A percentile compares a stretch with the other conserved stretches of the same genome.
These are phyloP conservation scores for Okamejei kenojei DNA, from an alignment of 2,797 vertebrate species.

Conservation along the genomic window DNA sequence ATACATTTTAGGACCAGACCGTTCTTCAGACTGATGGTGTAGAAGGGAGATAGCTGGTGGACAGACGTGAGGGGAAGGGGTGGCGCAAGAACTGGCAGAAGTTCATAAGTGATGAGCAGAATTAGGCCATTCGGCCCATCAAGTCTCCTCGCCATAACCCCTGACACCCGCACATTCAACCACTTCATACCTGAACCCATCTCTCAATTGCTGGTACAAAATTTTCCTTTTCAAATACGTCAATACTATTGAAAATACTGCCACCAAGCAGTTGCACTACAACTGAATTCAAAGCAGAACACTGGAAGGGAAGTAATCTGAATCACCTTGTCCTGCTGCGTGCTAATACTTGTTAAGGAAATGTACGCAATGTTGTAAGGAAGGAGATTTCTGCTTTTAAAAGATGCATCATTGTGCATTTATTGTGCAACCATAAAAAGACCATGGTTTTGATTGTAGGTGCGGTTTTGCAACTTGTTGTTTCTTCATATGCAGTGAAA, in stretches of 20 bases:
- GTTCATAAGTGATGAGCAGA: no score
- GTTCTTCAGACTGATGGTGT: no score
- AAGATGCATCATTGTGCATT: background rate
- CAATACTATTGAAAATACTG: background rate
- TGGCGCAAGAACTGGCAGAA: no score
- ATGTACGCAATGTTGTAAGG: background rate
- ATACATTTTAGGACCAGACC: no score
- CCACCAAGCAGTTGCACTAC: background rate
- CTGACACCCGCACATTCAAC: no score
- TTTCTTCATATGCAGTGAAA: background rate
- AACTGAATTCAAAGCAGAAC: background rate
- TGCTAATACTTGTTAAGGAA: background rate
- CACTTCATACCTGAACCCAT: no score
- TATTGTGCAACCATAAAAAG: background rate
- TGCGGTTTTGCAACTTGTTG: background rate
- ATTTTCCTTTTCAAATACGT: background rate
- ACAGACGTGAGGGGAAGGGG: no score
- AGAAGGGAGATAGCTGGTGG: no score
- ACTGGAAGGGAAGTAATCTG: background rate
- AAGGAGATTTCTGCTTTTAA: background rate
- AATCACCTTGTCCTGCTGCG: no score
- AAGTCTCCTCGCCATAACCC: no score
- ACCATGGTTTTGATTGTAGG: background rate
- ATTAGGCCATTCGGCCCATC: no score
- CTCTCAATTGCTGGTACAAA: no score